Conservation (phyloP, 2,113 vertebrate genomes). For the Atlantisia rogersi region DNA sequence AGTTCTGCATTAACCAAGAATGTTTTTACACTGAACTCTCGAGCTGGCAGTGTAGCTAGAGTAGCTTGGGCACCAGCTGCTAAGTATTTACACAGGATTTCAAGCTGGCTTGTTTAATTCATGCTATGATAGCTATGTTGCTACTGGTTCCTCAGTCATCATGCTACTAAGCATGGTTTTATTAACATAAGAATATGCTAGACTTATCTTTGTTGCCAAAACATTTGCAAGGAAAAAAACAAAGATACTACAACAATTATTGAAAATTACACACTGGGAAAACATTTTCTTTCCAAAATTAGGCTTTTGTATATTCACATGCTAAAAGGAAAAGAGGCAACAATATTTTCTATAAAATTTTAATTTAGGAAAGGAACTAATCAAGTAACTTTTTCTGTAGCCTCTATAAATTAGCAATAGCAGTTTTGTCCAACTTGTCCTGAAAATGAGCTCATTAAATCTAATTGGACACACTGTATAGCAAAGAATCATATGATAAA, state of each 20-base stretch:
- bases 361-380: neutral
- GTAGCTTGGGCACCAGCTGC: neutral
- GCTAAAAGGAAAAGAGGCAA: neutral
- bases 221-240: neutral
- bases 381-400: neutral
- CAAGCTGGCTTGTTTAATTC: neutral
- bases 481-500: slow-evolving; percentile 29
- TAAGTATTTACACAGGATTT: neutral
- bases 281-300: neutral
- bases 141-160: neutral
- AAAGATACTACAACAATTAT: neutral
- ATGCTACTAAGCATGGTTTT: neutral
- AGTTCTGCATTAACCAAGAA: neutral
- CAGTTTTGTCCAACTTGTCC: neutral
- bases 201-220: neutral
- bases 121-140: neutral
- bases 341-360: neutral
- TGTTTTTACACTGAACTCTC: neutral
- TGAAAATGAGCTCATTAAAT: slow-evolving; percentile 22
- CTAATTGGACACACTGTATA: slow-evolving; percentile 5
- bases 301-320: neutral
- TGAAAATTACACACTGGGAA: neutral
- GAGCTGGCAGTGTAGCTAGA: neutral
- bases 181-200: neutral
- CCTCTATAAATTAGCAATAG: neutral